Percentiles rank a stretch among this genome's conserved stretches.
Conservation (phyloP, 2,797 vertebrate genomes). For the Nyctibius grandis region DNA sequence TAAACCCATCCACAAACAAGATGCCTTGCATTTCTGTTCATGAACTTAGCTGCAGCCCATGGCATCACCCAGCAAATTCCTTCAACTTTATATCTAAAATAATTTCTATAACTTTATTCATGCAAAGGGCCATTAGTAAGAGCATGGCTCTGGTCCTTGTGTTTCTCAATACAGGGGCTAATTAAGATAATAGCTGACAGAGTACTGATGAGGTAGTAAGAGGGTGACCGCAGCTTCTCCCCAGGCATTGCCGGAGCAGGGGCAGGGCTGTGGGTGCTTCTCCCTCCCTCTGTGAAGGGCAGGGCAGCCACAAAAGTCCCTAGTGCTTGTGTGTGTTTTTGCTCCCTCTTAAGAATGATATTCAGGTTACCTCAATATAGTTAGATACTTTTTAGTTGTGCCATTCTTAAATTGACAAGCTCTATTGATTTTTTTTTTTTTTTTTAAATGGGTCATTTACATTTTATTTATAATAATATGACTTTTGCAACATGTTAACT, state of each 20-base stretch:
- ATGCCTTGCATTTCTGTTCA: not conserved
- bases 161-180: not conserved
- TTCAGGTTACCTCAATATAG: not conserved
- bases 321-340: not conserved
- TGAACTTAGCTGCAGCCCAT: not conserved
- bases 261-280: not conserved
- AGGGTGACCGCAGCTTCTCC: not conserved
- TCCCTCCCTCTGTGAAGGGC: not conserved
- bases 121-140: not conserved
- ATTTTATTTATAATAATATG: not conserved
- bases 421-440: not conserved
- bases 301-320: not conserved
- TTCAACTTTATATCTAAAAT: not conserved
- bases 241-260: not conserved
- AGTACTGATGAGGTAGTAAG: not conserved
- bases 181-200: not conserved
- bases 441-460: not conserved
- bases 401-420: not conserved
- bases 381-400: not conserved
- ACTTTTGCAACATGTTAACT: not conserved
- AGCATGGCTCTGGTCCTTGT: not conserved
- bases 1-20: not conserved
- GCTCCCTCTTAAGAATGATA: not conserved
- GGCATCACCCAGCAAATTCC: not conserved
- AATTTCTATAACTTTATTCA: not conserved